These are phyloP conservation scores for Takifugu rubripes DNA, from an alignment of 2,797 vertebrate species.

Conservation along the genomic window DNA sequence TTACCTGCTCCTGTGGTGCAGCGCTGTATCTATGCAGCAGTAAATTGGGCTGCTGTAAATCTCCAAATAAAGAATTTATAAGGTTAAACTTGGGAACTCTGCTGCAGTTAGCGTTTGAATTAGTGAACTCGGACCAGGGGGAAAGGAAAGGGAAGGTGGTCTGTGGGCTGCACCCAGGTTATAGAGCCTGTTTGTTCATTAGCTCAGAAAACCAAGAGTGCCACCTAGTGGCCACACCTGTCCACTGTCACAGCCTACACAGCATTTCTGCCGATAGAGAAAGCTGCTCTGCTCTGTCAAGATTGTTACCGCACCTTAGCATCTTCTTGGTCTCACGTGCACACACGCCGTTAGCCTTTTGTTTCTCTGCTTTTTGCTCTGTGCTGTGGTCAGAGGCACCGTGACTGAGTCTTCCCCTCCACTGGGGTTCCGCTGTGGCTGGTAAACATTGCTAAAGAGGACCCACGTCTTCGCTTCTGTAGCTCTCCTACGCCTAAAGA, in stretches of 20 bases:
- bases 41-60: constrained; percentile 61
- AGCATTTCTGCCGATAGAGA: neutral
- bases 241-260: neutral
- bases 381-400: constrained; percentile 54
- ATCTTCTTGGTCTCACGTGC: constrained; percentile 33
- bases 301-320: constrained; percentile 10
- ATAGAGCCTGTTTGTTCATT: neutral
- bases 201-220: constrained; percentile 60
- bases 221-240: constrained; percentile 50
- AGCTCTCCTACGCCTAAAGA: constrained; percentile 31
- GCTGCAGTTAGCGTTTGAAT: constrained; percentile 69
- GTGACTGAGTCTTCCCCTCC: constrained; percentile 56
- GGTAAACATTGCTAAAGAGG: constrained; percentile 32
- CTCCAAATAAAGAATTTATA: constrained; percentile 73
- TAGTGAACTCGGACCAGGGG: constrained; percentile 59
- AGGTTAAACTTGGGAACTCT: constrained; percentile 72
- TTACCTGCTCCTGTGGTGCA: constrained; percentile 7
- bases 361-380: neutral
- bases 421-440: constrained; percentile 26
- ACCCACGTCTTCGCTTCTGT: constrained; percentile 53
- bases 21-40: constrained; percentile 34
- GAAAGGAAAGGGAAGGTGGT: neutral
- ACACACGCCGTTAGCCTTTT: neutral
- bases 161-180: neutral
- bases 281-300: neutral